These are phyloP conservation scores for Bellardia pandia DNA, from an alignment of 2,888 invertebrate genomes.

Conservation along the genomic window DNA sequence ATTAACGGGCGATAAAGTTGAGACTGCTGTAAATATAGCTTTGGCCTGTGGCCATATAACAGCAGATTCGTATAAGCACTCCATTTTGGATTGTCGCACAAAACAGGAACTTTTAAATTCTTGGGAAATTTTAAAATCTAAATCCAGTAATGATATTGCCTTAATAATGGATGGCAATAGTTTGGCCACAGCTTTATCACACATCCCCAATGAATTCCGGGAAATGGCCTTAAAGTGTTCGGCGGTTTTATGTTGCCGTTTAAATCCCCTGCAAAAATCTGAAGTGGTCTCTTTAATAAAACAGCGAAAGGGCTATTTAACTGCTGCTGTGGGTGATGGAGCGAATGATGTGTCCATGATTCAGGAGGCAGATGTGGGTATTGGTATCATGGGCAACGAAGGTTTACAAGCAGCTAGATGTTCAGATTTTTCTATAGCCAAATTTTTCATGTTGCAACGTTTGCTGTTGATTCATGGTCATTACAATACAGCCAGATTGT, in stretches of 20 bases:
- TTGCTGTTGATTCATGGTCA: slow-evolving; percentile 92
- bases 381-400: slow-evolving; percentile 90
- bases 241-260: slow-evolving; percentile 1
- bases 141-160: background rate
- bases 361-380: slow-evolving; percentile 97
- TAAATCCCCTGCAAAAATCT: background rate
- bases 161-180: slow-evolving; percentile 2
- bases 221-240: background rate
- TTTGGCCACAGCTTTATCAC: background rate
- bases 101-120: slow-evolving; percentile 1
- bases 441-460: slow-evolving; percentile 91
- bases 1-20: background rate
- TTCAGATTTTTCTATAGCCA: slow-evolving; percentile 94
- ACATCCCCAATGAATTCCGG: background rate
- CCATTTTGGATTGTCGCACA: background rate
- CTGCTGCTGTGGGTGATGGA: slow-evolving; percentile 97
- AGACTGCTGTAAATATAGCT: background rate
- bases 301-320: slow-evolving; percentile 87
- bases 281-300: background rate
- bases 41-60: background rate
- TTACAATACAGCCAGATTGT: slow-evolving; percentile 91
- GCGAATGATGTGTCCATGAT: slow-evolving; percentile 99
- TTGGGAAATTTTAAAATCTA: background rate
- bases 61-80: background rate
- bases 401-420: slow-evolving; percentile 89